phyloP scores from a whole-genome alignment of 2,888 invertebrate genomes.

The Hemaris fuciformis region DNA sequence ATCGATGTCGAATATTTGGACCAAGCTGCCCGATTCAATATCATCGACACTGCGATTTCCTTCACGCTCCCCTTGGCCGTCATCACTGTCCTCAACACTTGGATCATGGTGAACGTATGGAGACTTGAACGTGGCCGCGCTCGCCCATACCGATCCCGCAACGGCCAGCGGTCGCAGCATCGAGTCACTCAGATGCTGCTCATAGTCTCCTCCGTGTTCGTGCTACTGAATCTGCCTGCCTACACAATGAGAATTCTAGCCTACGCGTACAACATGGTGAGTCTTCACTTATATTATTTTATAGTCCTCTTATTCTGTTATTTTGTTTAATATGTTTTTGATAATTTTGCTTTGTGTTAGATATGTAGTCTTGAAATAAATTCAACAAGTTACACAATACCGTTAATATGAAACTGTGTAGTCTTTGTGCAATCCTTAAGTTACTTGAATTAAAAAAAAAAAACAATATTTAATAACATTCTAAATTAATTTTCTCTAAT shows the following conservation, averaged over 20 bases:
- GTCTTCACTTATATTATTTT: conserved; percentile 38
- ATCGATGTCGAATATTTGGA: conserved; percentile 74
- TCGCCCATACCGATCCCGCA: conserved; percentile 36
- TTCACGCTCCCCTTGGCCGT: conserved; percentile 87
- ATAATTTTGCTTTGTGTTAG: no score
- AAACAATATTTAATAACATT: no score
- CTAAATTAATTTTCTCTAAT: no score
- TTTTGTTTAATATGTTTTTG: no score
- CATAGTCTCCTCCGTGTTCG: conserved; percentile 89
- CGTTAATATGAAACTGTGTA: no score
- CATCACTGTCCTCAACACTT: conserved; percentile 86
- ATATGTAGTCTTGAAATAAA: no score
- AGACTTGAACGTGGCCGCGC: conserved; percentile 64
- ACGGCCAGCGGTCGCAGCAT: conserved; percentile 78
- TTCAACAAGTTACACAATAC: no score
- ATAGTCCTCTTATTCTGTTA: no score
- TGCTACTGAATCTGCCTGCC: conserved; percentile 89
- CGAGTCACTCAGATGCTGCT: conserved; percentile 91
- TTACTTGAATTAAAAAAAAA: no score
- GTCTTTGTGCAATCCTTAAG: no score
- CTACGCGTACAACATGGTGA: conserved; percentile 78
- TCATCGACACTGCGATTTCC: conserved; percentile 86
- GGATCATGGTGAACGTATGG: conserved; percentile 86
- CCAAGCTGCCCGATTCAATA: conserved; percentile 84
- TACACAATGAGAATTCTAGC: conserved; percentile 86